phyloP scores from a whole-genome alignment of 1,140 invertebrate genomes.

The Megalopta genalis region DNA sequence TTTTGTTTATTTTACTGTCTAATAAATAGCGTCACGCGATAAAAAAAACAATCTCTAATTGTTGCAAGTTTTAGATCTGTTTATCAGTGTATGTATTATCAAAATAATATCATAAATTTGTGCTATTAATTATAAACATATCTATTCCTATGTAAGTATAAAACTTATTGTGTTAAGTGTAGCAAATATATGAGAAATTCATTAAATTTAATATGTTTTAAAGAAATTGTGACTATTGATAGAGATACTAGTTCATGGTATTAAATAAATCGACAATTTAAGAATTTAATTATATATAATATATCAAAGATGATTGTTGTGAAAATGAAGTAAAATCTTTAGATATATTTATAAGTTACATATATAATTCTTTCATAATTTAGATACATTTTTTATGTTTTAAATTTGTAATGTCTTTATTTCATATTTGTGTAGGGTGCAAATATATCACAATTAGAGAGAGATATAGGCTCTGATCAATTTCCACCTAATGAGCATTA shows the following conservation, averaged over 20 bases:
- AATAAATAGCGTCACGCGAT: not conserved
- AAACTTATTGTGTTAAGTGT: not conserved
- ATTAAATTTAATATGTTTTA: not conserved
- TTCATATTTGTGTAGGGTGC: constrained; percentile 88
- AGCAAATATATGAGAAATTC: not conserved
- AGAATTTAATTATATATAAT: not conserved
- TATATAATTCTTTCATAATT: not conserved
- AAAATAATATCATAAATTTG: not conserved
- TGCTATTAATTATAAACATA: not conserved
- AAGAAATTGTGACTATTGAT: not conserved
- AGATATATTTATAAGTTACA: too few species aligned
- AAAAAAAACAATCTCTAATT: not conserved
- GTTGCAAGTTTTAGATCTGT: not conserved
- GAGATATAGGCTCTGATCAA: constrained; percentile 98
- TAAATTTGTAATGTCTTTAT: not conserved
- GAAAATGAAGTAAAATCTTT: not conserved
- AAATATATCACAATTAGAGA: constrained; percentile 98
- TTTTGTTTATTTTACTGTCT: not conserved
- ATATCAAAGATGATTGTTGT: too few species aligned
- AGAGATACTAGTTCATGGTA: not conserved
- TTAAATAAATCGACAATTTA: not conserved
- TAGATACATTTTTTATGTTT: not conserved
- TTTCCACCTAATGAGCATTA: constrained; percentile 99
- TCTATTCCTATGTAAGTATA: not conserved
- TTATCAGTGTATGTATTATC: not conserved